A percentile compares a stretch with the other conserved stretches of the same genome.
Conservation (phyloP, 2,797 vertebrate genomes). For the Brotula barbata region DNA sequence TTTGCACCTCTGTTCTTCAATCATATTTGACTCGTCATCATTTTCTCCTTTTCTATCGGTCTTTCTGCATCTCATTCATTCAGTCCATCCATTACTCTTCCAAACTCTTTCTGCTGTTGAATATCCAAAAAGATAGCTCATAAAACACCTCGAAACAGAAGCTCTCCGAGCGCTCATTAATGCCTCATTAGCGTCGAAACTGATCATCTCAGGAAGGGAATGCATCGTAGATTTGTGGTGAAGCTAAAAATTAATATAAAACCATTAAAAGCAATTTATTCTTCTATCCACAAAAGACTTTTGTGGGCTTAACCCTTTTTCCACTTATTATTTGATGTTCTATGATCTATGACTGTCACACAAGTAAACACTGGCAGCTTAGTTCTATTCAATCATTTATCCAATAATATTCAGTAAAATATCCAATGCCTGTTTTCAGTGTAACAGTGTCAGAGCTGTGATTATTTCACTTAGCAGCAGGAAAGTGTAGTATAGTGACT, state of each 20-base stretch:
- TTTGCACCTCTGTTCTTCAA: conserved; percentile 42
- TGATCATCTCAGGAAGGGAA: conserved; percentile 51
- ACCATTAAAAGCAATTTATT: too few relatives aligned
- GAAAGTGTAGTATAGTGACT: conserved; percentile 19
- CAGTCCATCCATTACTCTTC: conserved; percentile 33
- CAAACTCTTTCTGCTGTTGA: conserved; percentile 26
- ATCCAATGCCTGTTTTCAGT: conserved; percentile 21
- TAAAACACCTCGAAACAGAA: conserved; percentile 60
- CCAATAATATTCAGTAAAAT: too few relatives aligned
- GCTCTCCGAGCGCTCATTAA: conserved; percentile 66
- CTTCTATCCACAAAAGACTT: too few relatives aligned
- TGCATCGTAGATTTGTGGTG: conserved; percentile 40
- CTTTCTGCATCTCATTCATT: conserved; percentile 9
- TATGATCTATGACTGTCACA: conserved; percentile 3
- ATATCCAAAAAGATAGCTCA: conserved; percentile 51
- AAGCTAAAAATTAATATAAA: too few relatives aligned
- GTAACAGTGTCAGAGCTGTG: conserved; percentile 13
- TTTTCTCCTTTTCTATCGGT: conserved; percentile 25
- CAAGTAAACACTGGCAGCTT: too few relatives aligned
- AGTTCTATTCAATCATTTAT: too few relatives aligned
- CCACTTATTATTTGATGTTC: conserved; percentile 21
- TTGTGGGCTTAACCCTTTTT: conserved; percentile 17
- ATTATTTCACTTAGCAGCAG: conserved; percentile 35
- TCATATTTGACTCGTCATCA: conserved; percentile 40
- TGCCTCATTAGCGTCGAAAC: conserved; percentile 59